Evolutionary conservation across 1,140 invertebrate species (phyloP).

Genomic region (Aleiodes sp.): DNA sequence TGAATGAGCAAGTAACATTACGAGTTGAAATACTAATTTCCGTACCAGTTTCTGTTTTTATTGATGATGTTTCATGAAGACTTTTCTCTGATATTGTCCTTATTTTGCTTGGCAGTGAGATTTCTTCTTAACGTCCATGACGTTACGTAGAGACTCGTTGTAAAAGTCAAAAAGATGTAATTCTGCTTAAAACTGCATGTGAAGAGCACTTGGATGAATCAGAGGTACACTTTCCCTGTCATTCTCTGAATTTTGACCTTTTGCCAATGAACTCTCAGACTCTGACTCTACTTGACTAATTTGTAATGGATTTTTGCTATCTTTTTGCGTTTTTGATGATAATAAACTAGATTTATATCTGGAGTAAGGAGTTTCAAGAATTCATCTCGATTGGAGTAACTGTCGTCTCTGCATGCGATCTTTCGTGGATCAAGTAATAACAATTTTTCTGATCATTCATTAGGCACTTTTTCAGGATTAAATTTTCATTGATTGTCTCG

Average conservation of each 20-base stretch:
- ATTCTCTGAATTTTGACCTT: conserved; percentile 34
- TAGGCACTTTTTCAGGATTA: conserved; percentile 38
- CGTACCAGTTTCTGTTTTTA: conserved; percentile 64
- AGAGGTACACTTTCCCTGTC: conserved; percentile 39
- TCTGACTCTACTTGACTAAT: conserved; percentile 36
- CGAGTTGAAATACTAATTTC: conserved; percentile 64
- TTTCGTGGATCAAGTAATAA: conserved; percentile 54
- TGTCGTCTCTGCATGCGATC: conserved; percentile 58
- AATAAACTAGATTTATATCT: conserved; percentile 56
- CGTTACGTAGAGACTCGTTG: conserved; percentile 58
- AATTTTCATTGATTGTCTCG: neutral
- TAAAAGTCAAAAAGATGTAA: conserved; percentile 61
- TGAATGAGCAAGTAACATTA: conserved; percentile 62
- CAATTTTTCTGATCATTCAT: conserved; percentile 39
- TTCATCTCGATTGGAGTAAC: conserved; percentile 52
- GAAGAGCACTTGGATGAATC: conserved; percentile 58
- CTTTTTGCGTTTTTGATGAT: conserved; percentile 51
- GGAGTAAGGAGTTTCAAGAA: conserved; percentile 59
- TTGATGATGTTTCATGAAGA: conserved; percentile 64
- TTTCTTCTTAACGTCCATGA: conserved; percentile 59
- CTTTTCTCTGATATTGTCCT: conserved; percentile 64
- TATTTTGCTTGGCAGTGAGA: conserved; percentile 58
- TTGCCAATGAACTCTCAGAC: conserved; percentile 5
- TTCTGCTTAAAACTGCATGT: conserved; percentile 63
- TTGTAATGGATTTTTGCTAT: conserved; percentile 42